Evolutionary conservation across 2,888 invertebrate species (phyloP).

Genomic region (Fissipunctia ypsillon): DNA sequence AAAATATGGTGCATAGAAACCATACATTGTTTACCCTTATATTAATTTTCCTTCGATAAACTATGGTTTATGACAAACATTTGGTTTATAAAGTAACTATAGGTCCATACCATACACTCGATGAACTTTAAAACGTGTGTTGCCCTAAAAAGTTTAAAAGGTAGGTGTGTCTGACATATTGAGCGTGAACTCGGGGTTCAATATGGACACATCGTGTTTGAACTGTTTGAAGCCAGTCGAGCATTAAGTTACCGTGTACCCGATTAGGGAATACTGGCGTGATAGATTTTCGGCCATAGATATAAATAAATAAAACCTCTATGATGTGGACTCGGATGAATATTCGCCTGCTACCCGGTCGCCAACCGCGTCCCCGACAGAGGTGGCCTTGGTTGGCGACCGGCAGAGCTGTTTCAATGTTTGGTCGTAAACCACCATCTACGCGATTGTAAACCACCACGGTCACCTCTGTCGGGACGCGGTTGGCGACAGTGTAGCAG

Average conservation of each 20-base stretch:
- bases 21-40: background rate
- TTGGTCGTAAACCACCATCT: too few species aligned
- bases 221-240: conserved; percentile 56
- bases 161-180: conserved; percentile 59
- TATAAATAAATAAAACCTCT: conserved; percentile 43
- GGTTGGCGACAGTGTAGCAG: too few species aligned
- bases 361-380: too few species aligned
- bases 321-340: conserved; percentile 15
- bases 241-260: conserved; percentile 57
- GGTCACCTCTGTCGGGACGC: too few species aligned
- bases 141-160: conserved; percentile 47
- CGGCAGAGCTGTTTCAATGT: too few species aligned
- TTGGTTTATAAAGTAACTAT: background rate
- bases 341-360: too few species aligned
- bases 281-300: conserved; percentile 52
- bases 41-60: background rate
- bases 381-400: too few species aligned
- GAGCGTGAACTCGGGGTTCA: conserved; percentile 57
- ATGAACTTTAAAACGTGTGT: conserved; percentile 32
- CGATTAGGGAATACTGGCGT: conserved; percentile 50
- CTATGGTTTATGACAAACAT: background rate
- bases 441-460: too few species aligned
- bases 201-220: conserved; percentile 47
- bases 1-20: background rate
- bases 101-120: conserved; percentile 19